A percentile compares a stretch with the other conserved stretches of the same genome.
Conservation (phyloP, 2,113 vertebrate species). For the Prolemur simus region DNA sequence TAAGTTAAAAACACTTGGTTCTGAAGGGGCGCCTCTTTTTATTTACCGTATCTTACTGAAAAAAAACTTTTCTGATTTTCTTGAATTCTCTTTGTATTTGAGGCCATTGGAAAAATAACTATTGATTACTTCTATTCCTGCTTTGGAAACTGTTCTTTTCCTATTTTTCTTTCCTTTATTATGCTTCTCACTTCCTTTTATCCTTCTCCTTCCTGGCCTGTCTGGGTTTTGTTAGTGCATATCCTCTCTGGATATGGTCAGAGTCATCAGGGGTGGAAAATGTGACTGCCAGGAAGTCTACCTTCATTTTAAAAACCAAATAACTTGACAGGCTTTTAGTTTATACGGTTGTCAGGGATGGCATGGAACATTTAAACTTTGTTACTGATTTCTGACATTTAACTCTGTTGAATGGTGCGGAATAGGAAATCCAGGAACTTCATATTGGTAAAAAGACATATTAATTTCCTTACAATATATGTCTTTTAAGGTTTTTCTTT, state of each 20-base stretch:
- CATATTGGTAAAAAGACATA: neutral
- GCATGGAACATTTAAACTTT: slow-evolving; percentile 37
- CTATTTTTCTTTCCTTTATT: slow-evolving; percentile 63
- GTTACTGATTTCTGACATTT: slow-evolving; percentile 33
- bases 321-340: slow-evolving; percentile 45
- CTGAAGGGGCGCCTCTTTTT: neutral
- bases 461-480: neutral
- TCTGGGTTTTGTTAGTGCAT: neutral
- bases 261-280: slow-evolving; percentile 56
- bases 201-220: neutral
- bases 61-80: slow-evolving; percentile 2
- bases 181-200: slow-evolving; percentile 13
- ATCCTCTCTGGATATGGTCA: slow-evolving; percentile 47
- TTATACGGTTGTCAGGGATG: slow-evolving; percentile 29
- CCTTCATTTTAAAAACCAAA: slow-evolving; percentile 59
- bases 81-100: slow-evolving; percentile 10
- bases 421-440: slow-evolving; percentile 51
- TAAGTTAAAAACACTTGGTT: slow-evolving; percentile 16
- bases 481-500: slow-evolving; percentile 23
- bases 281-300: slow-evolving; percentile 42
- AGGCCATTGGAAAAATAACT: neutral
- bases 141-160: neutral
- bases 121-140: neutral
- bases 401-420: neutral
- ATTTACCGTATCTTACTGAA: neutral